Evolutionary conservation across 1,140 invertebrate species (phyloP), one percentile per base, ranked within the genome.

Genomic region (Hyles euphorbiae): DNA sequence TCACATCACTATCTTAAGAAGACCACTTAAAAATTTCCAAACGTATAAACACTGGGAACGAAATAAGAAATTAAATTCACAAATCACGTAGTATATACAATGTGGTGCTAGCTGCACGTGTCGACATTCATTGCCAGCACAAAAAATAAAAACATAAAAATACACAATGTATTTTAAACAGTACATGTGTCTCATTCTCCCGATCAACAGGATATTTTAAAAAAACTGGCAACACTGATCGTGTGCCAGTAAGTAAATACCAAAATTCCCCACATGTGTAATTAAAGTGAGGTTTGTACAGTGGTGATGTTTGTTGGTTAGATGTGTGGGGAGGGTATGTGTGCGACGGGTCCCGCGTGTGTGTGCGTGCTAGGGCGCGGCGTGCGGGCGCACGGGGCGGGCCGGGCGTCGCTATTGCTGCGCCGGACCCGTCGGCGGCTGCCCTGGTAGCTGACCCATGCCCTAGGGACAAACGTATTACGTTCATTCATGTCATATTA

Each of bases 381-480:
- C 70, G 70, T 63, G 64, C 65, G 32, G 56, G 65, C 63, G 69
- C 69, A 58, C 65, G 67, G 32, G 56, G 67, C 63, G 69, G 69
- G 58, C 65, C 53, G 58, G 58, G 70, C 59, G 70, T 77, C 79
- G 83, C 81, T 87, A 87, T 83, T 87, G 83, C 67, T 69, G 74
- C 61, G 76, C 72, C 5, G 75, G 70, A 11, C 81, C 79, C 48
- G 74, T 58, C 11, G 81, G 81, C 7, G 82, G 82, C 62, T 78
- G 81, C 3, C 81, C 81, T 1, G 78, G 74, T 22, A 84, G 60
- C 11, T 74, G 80, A 22, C 82, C 81, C 74, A 87, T 72, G 55
- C 84, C 84, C 84, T 87, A 73, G 0, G 50, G 36, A 53, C 5
- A 50, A 43, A 49, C 12, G 36, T 49, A 44, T 4, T 40, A 5